Base-by-base conservation (phyloP, 1,140 invertebrate species). In the Cherax destructor region DNA sequence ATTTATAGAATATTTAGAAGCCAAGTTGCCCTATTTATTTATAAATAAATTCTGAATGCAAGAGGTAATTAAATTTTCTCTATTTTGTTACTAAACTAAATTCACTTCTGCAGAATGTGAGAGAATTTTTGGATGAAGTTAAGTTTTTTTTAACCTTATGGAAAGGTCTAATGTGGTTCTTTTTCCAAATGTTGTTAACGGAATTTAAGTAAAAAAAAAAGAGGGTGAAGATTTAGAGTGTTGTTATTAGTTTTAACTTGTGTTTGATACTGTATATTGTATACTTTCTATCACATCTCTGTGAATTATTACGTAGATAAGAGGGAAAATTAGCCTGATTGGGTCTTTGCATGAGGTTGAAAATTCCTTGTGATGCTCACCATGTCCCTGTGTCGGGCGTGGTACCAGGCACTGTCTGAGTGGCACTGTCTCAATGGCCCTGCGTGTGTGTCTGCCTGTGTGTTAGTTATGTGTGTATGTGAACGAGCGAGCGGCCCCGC, bases 341-440 rank as follows among this genome's bases (percentile, higher is more conserved):
- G 69, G 69, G 69, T 30, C 6, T 74, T n/a, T 74, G 69, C 69
- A 74, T 74, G 24, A 74, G 11, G 21, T 74, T 74, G n/a, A 74
- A 30, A 74, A 74, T 21, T 74, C 18, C 69, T 21, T 74, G 69
- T 74, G n/a, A 74, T 74, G 69, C 69, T 74, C 69, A 24, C n/a
- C n/a, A 21, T 21, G 65, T 69, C 65, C 65, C 21, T 69, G 65
- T 69, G 65, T 69, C 18, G 65, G 65, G 21, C 21, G 13, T 69
- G 65, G 65, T 13, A 69, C 1, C 21, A 69, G 65, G 65, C 65
- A 69, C 65, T 69, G 65, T 21, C 65, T 69, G 65, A 69, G 13
- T 69, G 65, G 65, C 65, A 69, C 65, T 69, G 30, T 2, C 30
- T 41, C 30, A n/a, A 21, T n/a, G 13, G 10, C 13, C 78, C 21